A percentile compares a stretch with the other conserved stretches of the same genome.
These are phyloP conservation scores for Nymphalis urticae DNA, from an alignment of 2,888 invertebrate genomes.

Conservation along the genomic window DNA sequence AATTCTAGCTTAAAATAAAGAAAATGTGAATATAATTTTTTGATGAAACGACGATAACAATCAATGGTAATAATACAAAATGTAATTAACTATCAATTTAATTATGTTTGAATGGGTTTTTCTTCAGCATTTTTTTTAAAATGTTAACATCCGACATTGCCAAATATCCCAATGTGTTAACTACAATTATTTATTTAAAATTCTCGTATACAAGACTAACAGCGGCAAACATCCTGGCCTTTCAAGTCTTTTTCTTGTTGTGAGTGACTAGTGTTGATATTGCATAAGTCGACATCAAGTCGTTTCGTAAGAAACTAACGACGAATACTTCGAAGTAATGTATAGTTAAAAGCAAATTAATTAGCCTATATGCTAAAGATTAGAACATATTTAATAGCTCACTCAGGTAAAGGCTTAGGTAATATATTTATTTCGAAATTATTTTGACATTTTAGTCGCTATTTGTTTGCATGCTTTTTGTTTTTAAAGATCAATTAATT, in stretches of 20 bases:
- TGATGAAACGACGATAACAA: not conserved
- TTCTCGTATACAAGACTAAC: slow-evolving; percentile 1
- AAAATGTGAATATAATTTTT: too few species aligned
- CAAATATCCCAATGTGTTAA: slow-evolving; percentile 15
- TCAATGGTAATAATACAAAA: too few species aligned
- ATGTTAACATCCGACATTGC: slow-evolving; percentile 15
- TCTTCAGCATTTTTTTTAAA: slow-evolving; percentile 10
- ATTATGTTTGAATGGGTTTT: not conserved
- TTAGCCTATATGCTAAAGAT: not conserved
- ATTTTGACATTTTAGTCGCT: too few species aligned
- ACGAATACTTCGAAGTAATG: slow-evolving; percentile 15
- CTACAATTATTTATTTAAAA: slow-evolving; percentile 20
- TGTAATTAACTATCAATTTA: not conserved
- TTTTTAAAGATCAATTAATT: too few species aligned
- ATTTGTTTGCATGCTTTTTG: too few species aligned
- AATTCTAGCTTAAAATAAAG: too few species aligned
- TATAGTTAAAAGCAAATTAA: slow-evolving; percentile 1
- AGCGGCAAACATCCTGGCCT: slow-evolving; percentile 21
- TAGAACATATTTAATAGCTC: too few species aligned
- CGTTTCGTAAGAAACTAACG: slow-evolving; percentile 28
- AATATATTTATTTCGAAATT: too few species aligned
- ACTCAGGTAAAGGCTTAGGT: too few species aligned
- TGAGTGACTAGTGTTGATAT: slow-evolving; percentile 15
- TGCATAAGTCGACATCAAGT: slow-evolving; percentile 28
- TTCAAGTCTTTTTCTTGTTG: slow-evolving; percentile 22